Conservation (phyloP, 2,888 invertebrate species). For the Malacosoma neustria region DNA sequence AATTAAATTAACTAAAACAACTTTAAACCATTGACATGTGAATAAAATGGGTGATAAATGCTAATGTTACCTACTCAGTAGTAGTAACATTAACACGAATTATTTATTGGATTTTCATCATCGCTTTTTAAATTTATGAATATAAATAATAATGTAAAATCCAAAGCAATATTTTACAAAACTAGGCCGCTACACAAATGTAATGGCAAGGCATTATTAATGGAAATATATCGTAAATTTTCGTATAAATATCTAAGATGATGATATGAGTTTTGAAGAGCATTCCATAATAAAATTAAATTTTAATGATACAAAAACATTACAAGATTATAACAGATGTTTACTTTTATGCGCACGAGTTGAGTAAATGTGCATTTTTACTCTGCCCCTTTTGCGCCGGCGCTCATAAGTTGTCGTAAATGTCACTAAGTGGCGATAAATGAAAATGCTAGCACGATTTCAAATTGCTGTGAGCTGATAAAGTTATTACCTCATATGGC, state of each 20-base stretch:
- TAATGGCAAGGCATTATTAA: neutral
- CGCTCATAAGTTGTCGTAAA: conserved; percentile 11
- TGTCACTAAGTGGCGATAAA: conserved; percentile 29
- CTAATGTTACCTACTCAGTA: no score
- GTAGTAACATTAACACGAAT: no score
- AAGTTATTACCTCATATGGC: conserved; percentile 11
- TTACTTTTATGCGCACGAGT: conserved; percentile 4
- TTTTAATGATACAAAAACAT: conserved; percentile 12
- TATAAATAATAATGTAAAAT: neutral
- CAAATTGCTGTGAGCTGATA: conserved; percentile 25
- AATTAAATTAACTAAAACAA: no score
- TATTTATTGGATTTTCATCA: neutral
- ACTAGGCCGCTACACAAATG: neutral
- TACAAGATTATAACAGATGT: conserved; percentile 7
- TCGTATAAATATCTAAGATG: conserved; percentile 14
- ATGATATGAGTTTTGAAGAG: conserved; percentile 3
- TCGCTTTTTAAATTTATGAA: neutral
- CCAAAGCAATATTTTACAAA: neutral
- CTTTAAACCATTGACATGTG: no score
- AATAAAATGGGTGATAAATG: no score
- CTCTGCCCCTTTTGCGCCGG: conserved; percentile 7
- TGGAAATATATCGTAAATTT: neutral
- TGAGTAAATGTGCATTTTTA: conserved; percentile 4
- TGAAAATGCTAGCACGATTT: conserved; percentile 33
- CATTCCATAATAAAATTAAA: conserved; percentile 3